Base-by-base conservation (phyloP, 1,140 invertebrate genomes). In the Chionoecetes opilio region DNA sequence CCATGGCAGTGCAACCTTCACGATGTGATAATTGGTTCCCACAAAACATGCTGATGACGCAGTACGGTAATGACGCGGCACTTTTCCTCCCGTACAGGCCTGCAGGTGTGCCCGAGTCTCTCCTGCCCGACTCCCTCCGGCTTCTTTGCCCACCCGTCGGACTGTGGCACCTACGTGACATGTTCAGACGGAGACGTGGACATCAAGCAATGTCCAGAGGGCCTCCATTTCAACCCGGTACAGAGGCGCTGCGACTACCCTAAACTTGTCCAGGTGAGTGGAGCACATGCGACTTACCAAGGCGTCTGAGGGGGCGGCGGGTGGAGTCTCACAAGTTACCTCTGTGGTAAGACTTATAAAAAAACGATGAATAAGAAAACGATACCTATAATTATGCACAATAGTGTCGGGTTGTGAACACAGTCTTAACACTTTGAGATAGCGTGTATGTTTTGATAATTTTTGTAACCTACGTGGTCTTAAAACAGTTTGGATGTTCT, bases 111-210 rank as follows among this genome's bases (percentile, higher is more conserved):
- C 32, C 32, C 32, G n/a, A 86, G 84, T 38, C 35, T 86, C 29
- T 35, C 32, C 32, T 86, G 84, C 21, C 84, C 84, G 84, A 86
- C 32, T 17, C 84, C 84, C 84, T 17, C 11, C 84, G 84, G 84
- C 32, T 34, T 86, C 29, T 86, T 86, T 29, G 84, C 84, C 84
- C 84, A 86, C 84, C 84, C 84, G 3, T 26, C 84, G 3, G n/a
- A 34, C 84, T 86, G 84, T 32, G 32, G 26, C 84, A 86, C 31
- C 32, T 86, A 35, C 84, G 84, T 86, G 35, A 86, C n/a, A 26
- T 86, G 84, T 38, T 86, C 84, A 14, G 9, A 86, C 2, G 32
- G 84, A 17, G 32, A n/a, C 11, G 32, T 29, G 8, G 9, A 3
- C 35, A 21, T 86, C 84, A 86, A 86, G 84, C 29, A 86, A 14